Base-by-base conservation (phyloP, 2,888 invertebrate genomes). In the Zeuzera pyrina region DNA sequence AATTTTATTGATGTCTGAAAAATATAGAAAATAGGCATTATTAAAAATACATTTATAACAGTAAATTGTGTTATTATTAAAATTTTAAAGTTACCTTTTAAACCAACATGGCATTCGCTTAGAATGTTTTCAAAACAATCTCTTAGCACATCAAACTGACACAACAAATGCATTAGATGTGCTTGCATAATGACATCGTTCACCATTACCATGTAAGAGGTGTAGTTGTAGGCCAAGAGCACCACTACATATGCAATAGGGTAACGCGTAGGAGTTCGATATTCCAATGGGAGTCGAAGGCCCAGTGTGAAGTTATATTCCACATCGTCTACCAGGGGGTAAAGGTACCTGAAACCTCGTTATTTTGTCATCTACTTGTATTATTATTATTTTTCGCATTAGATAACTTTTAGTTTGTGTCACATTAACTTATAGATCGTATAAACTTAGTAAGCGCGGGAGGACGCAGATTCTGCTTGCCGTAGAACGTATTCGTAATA, bases 1-100 rank as follows among this genome's bases (percentile, higher is more conserved):
- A 24, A 43, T 43, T 25, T 35, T 42, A 2, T 38, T 35, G 12
- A 55, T 36, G 45, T 39, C 68, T 70, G 51, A 37, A 25, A 24
- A 12, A 25, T 5, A n/a, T n/a, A n/a, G n/a, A n/a, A 10, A 10
- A 5, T n/a, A 22, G 11, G n/a, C 10, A 4, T 5, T 22, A 5
- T 11, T 2, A n/a, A n/a, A n/a, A n/a, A n/a, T n/a, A n/a, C n/a
- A n/a, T n/a, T n/a, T n/a, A n/a, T n/a, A n/a, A n/a, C n/a, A n/a
- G n/a, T n/a, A n/a, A n/a, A n/a, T n/a, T n/a, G n/a, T n/a, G n/a
- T n/a, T n/a, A n/a, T n/a, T n/a, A n/a, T n/a, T n/a, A n/a, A n/a
- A n/a, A n/a, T n/a, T n/a, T n/a, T n/a, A n/a, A n/a, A n/a, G n/a
- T n/a, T n/a, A n/a, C n/a, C n/a, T n/a, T n/a, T n/a, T n/a, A n/a